A percentile compares a stretch with the other conserved stretches of the same genome.
Evolutionary conservation across 2,113 vertebrate genomes (phyloP).

Genomic region (Gambusia affinis): DNA sequence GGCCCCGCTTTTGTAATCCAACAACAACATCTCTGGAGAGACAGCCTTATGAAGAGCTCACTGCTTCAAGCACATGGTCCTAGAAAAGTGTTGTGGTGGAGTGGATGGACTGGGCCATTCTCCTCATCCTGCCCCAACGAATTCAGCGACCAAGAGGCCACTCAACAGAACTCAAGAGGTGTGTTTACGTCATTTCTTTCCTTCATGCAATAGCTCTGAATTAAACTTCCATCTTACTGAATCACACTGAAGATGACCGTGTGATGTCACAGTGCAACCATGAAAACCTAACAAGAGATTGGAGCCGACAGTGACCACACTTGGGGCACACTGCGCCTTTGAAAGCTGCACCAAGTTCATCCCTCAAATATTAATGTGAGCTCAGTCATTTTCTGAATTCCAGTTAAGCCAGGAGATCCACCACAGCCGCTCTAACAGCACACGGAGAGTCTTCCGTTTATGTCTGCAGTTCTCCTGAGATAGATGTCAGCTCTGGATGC

Average conservation of each 20-base stretch:
- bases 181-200: slow-evolving; percentile 71
- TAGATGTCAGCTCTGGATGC: slow-evolving; percentile 46
- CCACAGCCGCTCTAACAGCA: slow-evolving; percentile 32
- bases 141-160: slow-evolving; percentile 75
- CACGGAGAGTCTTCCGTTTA: slow-evolving; percentile 29
- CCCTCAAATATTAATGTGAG: slow-evolving; percentile 51
- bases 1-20: slow-evolving; percentile 76
- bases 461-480: slow-evolving; percentile 47
- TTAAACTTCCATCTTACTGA: slow-evolving; percentile 49
- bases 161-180: slow-evolving; percentile 70
- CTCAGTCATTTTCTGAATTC: slow-evolving; percentile 36
- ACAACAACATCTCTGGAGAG: slow-evolving; percentile 81
- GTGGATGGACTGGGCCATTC: slow-evolving; percentile 74
- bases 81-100: slow-evolving; percentile 61
- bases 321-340: slow-evolving; percentile 14
- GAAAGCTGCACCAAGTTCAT: slow-evolving; percentile 36
- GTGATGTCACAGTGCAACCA: slow-evolving; percentile 15
- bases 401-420: slow-evolving; percentile 25
- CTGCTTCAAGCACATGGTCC: slow-evolving; percentile 59
- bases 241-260: slow-evolving; percentile 21
- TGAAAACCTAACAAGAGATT: slow-evolving; percentile 8
- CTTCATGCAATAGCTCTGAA: slow-evolving; percentile 54
- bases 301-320: slow-evolving; percentile 12
- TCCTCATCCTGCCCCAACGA: slow-evolving; percentile 67
- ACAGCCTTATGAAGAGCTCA: slow-evolving; percentile 66